Evolutionary conservation across 1,140 invertebrate species (phyloP), one percentile per base, ranked within the genome.

Genomic region (Bicyclus anynana): DNA sequence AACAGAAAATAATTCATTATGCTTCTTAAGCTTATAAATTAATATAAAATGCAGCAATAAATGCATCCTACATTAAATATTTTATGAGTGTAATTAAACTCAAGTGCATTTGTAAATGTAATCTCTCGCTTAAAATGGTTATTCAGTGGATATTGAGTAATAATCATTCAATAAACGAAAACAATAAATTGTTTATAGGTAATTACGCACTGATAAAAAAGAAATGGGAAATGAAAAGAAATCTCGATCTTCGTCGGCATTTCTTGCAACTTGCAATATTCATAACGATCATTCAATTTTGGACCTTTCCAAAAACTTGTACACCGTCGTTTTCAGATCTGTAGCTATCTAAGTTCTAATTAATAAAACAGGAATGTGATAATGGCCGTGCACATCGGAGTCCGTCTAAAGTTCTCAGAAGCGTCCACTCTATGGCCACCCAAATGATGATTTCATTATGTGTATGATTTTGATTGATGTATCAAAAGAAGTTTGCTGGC

Each of bases 381-480:
- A 86, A 88, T 84, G 67, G 67, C 65, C 72, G 69, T 67, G 70
- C 76, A 74, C 72, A 74, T 70, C 55, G 66, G 70, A 64, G 65
- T 57, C 60, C 57, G 58, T 46, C 51, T 62, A 56, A 54, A 64
- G 52, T 88, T 88, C 85, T 81, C 46, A 65, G 85, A 86, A 86
- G 37, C 50, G 65, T 68, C 67, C 75, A 79, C 72, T 85, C 80
- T 86, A 86, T 85, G 83, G 79, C 85, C 85, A 86, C 83, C 85
- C 85, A 86, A 85, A 84, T 88, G 83, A 88, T 88, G 85, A 88
- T 88, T 88, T 86, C 81, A 88, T 88, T 88, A 88, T 85, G 79
- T 75, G 77, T 86, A 88, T 88, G 83, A 88, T 88, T 88, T 88
- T 88, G 85, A 88, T 88, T 88, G 85, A 88, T 88, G 80, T 68